Percentiles rank a stretch among this genome's conserved stretches.
Evolutionary conservation across 2,797 vertebrate genomes (phyloP).

Genomic region (Astyanax mexicanus): DNA sequence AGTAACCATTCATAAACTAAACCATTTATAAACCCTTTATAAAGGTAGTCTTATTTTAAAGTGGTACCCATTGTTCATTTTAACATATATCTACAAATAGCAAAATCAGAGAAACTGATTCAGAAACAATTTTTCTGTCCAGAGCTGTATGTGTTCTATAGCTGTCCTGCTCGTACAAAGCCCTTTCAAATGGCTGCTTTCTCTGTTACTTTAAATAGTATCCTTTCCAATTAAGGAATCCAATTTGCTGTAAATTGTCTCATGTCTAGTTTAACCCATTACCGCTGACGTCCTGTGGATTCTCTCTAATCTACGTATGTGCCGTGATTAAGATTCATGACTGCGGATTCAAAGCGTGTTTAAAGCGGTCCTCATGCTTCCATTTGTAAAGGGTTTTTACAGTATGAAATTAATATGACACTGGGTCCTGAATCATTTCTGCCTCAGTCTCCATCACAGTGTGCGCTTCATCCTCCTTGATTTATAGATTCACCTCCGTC

Average conservation of each 20-base stretch:
- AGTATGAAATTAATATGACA: not conserved
- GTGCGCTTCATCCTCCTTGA: conserved; percentile 7
- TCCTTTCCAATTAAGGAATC: conserved; percentile 22
- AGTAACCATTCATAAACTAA: too few species aligned
- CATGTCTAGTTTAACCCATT: conserved; percentile 6
- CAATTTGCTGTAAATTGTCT: not conserved
- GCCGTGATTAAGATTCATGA: not conserved
- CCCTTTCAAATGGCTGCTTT: conserved; percentile 16
- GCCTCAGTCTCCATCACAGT: conserved; percentile 16
- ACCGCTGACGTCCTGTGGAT: not conserved
- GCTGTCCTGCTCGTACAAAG: too few species aligned
- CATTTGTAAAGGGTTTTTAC: not conserved
- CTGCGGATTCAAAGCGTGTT: conserved; percentile 1
- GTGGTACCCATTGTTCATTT: too few species aligned
- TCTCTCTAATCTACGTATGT: not conserved
- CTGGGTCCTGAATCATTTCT: not conserved
- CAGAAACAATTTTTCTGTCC: too few species aligned
- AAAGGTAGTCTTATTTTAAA: too few species aligned
- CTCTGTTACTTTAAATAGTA: not conserved
- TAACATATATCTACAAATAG: too few species aligned
- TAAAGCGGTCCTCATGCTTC: not conserved
- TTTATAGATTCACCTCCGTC: conserved; percentile 35
- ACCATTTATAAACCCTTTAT: too few species aligned
- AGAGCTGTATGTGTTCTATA: too few species aligned
- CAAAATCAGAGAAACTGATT: too few species aligned